phyloP scores from a whole-genome alignment of 2,113 vertebrate species.

The Eonycteris spelaea region DNA sequence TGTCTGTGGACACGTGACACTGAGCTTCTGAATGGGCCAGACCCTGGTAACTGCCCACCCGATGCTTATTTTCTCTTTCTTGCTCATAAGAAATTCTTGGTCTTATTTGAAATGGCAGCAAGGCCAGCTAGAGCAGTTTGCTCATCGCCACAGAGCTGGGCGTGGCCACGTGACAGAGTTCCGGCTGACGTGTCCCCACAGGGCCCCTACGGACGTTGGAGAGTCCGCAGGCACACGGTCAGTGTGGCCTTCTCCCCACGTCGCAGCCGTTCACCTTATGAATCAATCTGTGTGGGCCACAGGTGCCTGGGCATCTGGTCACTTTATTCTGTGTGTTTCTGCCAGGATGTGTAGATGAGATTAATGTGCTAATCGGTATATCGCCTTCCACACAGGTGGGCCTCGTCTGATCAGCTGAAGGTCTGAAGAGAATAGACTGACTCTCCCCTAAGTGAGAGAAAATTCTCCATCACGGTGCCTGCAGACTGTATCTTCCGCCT shows the following conservation, averaged over 20 bases:
- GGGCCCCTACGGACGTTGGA: accelerated
- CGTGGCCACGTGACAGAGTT: neutral
- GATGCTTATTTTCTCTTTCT: neutral
- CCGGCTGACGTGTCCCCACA: neutral
- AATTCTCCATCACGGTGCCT: neutral
- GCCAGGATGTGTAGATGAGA: neutral
- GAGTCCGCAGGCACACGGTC: neutral
- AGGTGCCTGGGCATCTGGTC: neutral
- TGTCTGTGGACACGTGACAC: neutral
- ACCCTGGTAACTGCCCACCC: neutral
- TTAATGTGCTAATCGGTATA: neutral
- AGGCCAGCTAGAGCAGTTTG: neutral
- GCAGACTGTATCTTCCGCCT: no score
- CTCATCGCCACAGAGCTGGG: neutral
- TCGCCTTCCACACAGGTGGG: neutral
- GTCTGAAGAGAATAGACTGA: neutral
- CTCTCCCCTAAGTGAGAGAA: neutral
- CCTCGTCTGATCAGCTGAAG: neutral
- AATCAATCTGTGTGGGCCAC: neutral
- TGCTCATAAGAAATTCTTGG: neutral
- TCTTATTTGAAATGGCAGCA: neutral
- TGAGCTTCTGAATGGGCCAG: neutral
- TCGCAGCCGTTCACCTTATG: neutral
- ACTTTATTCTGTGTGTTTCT: neutral
- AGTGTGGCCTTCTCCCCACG: neutral